Conservation (phyloP, 1,140 invertebrate species). For the Eubasilissa regina region DNA sequence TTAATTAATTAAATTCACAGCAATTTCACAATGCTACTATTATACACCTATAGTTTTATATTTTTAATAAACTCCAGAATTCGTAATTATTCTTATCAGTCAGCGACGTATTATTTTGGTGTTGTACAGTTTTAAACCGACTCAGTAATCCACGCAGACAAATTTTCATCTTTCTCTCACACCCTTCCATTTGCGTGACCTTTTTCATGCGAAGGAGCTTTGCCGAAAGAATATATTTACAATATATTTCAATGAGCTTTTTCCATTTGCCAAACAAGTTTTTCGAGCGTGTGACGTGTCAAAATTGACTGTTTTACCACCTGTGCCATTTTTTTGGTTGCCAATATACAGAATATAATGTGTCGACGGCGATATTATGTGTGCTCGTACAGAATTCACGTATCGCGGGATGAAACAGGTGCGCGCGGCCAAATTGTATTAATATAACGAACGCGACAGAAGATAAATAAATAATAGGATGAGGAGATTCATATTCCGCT, state of each 20-base stretch:
- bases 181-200: background rate
- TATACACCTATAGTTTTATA: too few relatives aligned
- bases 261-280: background rate
- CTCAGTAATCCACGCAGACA: too few relatives aligned
- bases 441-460: conserved; percentile 40
- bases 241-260: conserved; percentile 5
- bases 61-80: too few relatives aligned
- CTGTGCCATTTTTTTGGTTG: background rate
- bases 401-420: conserved; percentile 23
- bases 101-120: too few relatives aligned
- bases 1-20: too few relatives aligned
- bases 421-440: conserved; percentile 30
- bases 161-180: background rate
- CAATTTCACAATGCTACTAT: too few relatives aligned
- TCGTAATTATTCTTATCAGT: too few relatives aligned
- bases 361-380: background rate
- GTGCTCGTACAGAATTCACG: conserved; percentile 1
- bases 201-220: background rate
- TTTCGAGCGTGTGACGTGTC: background rate
- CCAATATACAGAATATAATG: conserved; percentile 4
- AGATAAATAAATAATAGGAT: conserved; percentile 36
- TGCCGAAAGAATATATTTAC: background rate
- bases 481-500: conserved; percentile 33
- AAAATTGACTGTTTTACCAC: background rate
- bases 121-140: too few relatives aligned